A percentile compares a stretch with the other conserved stretches of the same genome.
Evolutionary conservation across 2,113 vertebrate species (phyloP).

Genomic region (Tricholaema leucomelas): DNA sequence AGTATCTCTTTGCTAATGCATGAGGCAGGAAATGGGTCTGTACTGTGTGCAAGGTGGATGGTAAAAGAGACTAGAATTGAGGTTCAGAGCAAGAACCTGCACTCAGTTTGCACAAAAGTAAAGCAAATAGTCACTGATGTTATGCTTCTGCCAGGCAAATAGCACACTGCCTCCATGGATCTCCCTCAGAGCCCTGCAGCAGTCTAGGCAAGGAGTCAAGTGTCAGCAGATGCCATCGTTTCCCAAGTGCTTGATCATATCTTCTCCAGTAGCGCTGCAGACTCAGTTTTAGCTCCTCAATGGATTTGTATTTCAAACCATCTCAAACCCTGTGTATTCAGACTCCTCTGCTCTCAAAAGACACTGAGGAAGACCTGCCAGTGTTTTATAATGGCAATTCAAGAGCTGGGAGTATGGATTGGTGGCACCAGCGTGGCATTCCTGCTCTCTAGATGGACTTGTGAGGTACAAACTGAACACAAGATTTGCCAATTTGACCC

Average conservation of each 20-base stretch:
- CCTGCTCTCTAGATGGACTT: background rate
- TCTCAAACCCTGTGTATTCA: background rate
- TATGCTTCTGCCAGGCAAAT: slow-evolving; percentile 25
- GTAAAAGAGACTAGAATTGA: background rate
- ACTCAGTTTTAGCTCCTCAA: background rate
- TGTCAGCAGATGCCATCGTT: background rate
- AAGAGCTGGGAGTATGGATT: accelerated
- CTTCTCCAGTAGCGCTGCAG: background rate
- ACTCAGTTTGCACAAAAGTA: slow-evolving; percentile 18
- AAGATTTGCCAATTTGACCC: background rate
- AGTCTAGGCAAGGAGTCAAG: background rate
- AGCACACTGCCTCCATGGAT: accelerated
- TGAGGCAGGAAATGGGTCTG: background rate
- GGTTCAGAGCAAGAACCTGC: background rate
- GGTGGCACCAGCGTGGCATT: background rate
- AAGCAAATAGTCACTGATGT: slow-evolving; percentile 45
- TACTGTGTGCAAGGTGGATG: background rate
- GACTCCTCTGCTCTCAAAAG: background rate
- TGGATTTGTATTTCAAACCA: background rate
- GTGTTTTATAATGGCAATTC: background rate
- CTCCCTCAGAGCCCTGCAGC: background rate
- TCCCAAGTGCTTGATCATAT: background rate
- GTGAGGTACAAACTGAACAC: background rate
- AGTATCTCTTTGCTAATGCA: background rate
- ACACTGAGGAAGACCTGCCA: background rate